These are phyloP conservation scores for Sarcophaga bullata DNA, from an alignment of 1,140 invertebrate genomes.

Conservation along the genomic window DNA sequence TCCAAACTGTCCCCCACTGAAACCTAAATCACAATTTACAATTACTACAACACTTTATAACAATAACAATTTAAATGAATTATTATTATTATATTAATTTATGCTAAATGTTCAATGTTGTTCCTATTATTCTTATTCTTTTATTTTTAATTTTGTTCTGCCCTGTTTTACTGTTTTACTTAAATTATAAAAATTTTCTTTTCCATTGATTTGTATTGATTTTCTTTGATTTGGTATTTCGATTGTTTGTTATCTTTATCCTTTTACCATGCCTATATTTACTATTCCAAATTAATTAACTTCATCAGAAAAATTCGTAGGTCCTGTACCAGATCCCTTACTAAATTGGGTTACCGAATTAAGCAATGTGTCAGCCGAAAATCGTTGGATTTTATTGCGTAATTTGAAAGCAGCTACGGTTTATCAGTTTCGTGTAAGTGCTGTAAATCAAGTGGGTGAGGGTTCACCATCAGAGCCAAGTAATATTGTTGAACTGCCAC, in stretches of 20 bases:
- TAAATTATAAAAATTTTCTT: neutral
- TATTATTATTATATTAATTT: no score
- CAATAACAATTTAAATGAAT: no score
- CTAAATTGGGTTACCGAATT: slow-evolving; percentile 90
- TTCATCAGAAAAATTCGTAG: slow-evolving; percentile 70
- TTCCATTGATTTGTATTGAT: neutral
- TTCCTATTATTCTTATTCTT: neutral
- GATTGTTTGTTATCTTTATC: neutral
- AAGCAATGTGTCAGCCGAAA: slow-evolving; percentile 83
- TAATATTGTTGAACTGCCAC: slow-evolving; percentile 86
- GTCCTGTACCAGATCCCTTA: slow-evolving; percentile 81
- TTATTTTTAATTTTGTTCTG: slow-evolving; percentile 9
- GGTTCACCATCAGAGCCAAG: slow-evolving; percentile 89
- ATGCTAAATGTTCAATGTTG: neutral
- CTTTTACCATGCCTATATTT: slow-evolving; percentile 30
- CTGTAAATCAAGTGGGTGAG: slow-evolving; percentile 95
- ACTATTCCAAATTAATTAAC: slow-evolving; percentile 59
- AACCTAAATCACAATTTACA: no score
- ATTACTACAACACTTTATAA: neutral
- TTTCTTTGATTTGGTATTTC: slow-evolving; percentile 22
- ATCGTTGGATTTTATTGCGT: slow-evolving; percentile 82
- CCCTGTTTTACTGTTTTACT: neutral
- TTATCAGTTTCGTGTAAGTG: slow-evolving; percentile 95
- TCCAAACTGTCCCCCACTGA: slow-evolving; percentile 4
- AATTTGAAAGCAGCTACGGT: slow-evolving; percentile 92